These are phyloP conservation scores for Cacatua alba DNA, from an alignment of 2,113 vertebrate genomes.

Conservation along the genomic window DNA sequence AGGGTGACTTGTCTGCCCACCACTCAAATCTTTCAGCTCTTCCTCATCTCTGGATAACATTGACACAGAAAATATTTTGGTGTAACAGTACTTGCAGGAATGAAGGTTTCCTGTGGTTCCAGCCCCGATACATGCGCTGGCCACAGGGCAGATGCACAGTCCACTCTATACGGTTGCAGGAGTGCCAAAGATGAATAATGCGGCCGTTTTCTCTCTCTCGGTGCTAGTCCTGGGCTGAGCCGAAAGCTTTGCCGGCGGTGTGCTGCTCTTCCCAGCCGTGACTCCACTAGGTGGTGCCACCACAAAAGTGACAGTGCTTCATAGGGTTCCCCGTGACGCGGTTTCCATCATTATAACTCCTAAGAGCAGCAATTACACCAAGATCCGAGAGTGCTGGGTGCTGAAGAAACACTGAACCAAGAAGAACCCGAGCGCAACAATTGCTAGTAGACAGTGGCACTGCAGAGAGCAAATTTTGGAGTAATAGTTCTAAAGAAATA, in stretches of 20 bases:
- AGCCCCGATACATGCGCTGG: background rate
- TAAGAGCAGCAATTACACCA: background rate
- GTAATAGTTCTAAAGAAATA: conserved; percentile 21
- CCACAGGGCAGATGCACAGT: accelerated
- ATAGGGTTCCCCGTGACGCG: background rate
- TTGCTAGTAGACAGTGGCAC: background rate
- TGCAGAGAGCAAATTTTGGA: background rate
- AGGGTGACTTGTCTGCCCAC: background rate
- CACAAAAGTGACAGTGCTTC: background rate
- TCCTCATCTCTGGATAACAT: background rate
- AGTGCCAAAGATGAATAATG: background rate
- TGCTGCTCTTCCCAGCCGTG: accelerated
- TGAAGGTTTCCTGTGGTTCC: background rate
- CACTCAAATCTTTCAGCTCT: background rate
- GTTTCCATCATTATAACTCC: background rate
- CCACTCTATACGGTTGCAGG: background rate
- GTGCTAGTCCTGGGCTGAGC: background rate
- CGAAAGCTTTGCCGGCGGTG: background rate
- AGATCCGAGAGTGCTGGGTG: background rate
- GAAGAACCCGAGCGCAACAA: background rate
- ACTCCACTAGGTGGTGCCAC: conserved; percentile 49
- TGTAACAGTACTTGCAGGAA: background rate
- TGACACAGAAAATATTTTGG: background rate
- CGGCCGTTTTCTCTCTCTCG: accelerated
- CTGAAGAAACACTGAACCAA: background rate